phyloP scores from a whole-genome alignment of 1,140 invertebrate species.

The Bombus waltoni region DNA sequence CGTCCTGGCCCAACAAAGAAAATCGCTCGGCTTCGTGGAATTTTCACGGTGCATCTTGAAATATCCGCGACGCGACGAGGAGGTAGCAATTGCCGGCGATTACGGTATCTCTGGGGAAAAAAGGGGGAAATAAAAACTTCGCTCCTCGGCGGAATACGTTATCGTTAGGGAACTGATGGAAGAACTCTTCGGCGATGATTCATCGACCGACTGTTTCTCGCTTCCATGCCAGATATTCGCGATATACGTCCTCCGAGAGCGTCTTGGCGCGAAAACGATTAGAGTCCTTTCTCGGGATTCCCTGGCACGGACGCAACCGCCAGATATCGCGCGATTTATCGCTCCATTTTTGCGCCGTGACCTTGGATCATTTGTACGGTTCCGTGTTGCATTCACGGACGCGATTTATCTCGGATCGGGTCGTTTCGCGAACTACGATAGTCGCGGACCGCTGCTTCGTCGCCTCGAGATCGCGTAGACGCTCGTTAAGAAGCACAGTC shows the following conservation, averaged over 20 bases:
- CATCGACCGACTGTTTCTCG: constrained; percentile 56
- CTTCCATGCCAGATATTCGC: background rate
- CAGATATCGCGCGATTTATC: constrained; percentile 61
- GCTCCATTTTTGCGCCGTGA: constrained; percentile 53
- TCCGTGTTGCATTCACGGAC: constrained; percentile 5
- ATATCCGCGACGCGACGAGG: background rate
- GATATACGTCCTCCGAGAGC: background rate
- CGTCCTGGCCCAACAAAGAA: constrained; percentile 16
- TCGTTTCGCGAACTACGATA: background rate
- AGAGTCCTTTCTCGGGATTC: constrained; percentile 37
- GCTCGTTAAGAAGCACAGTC: background rate
- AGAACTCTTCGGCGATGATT: constrained; percentile 47
- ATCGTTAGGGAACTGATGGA: constrained; percentile 30
- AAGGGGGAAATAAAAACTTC: constrained; percentile 38
- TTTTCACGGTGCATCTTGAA: constrained; percentile 23
- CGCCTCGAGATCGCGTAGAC: background rate
- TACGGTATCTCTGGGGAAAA: constrained; percentile 14
- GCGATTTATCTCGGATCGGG: constrained; percentile 31
- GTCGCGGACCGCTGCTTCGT: background rate
- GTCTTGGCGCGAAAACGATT: constrained; percentile 41
- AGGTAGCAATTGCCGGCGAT: constrained; percentile 43
- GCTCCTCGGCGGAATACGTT: constrained; percentile 32
- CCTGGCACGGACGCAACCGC: constrained; percentile 1
- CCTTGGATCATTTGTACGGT: constrained; percentile 37
- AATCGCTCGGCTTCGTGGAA: constrained; percentile 10